Evolutionary conservation across 2,797 vertebrate species (phyloP).

Genomic region (Muscicapa comitata): DNA sequence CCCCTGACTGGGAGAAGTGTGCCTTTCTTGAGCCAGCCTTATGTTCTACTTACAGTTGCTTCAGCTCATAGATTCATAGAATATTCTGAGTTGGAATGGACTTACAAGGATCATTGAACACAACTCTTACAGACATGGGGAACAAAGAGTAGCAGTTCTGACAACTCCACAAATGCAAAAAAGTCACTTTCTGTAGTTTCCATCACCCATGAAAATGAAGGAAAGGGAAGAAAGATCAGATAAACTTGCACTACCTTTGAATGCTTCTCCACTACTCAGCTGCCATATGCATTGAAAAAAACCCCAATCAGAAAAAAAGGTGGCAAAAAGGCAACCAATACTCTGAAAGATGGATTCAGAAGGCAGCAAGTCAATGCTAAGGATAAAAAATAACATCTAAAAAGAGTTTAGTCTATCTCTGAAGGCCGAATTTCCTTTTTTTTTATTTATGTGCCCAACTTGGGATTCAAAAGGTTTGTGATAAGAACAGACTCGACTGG

Average conservation of each 20-base stretch:
- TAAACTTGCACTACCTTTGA: background rate
- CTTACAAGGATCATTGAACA: background rate
- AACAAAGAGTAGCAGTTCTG: background rate
- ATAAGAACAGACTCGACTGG: background rate
- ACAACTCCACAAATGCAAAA: background rate
- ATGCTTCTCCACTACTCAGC: background rate
- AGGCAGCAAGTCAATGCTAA: background rate
- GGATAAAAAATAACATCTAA: background rate
- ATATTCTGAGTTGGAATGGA: background rate
- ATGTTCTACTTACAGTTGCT: background rate
- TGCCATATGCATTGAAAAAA: background rate
- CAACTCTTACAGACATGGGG: fast-evolving
- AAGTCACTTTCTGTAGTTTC: background rate
- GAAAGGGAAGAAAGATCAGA: background rate
- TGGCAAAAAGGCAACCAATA: background rate
- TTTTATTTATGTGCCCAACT: background rate
- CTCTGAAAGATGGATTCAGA: background rate
- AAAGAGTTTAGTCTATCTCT: background rate
- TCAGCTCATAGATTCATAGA: background rate
- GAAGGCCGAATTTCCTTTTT: background rate
- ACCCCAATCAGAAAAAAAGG: background rate
- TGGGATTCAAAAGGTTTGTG: background rate
- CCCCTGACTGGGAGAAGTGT: fast-evolving
- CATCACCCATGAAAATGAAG: background rate
- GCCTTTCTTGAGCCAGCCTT: background rate